Evolutionary conservation across 2,797 vertebrate genomes (phyloP).

Genomic region (Mionectes olivaceus): DNA sequence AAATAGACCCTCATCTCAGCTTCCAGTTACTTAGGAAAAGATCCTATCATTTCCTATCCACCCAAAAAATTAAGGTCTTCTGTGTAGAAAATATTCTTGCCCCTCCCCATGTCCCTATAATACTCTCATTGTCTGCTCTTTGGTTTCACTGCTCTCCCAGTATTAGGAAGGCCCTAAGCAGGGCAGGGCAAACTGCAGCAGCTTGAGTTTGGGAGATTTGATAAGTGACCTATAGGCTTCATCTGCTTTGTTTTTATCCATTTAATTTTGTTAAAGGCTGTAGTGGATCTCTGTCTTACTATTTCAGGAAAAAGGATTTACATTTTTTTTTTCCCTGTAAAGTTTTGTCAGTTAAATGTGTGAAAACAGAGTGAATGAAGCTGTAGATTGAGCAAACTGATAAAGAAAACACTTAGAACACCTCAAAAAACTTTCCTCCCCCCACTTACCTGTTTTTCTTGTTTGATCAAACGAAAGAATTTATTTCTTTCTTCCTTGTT

Average conservation of each 20-base stretch:
- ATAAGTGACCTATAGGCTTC: not conserved
- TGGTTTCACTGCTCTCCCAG: not conserved
- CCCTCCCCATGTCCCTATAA: not conserved
- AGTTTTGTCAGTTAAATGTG: not conserved
- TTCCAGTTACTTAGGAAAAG: slow-evolving; percentile 16
- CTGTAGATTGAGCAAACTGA: not conserved
- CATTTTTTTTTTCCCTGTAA: not conserved
- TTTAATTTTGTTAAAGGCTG: not conserved
- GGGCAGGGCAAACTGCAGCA: not conserved
- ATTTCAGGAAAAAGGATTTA: not conserved
- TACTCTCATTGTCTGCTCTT: not conserved
- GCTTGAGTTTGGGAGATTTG: not conserved
- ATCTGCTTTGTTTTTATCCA: not conserved
- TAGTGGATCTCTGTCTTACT: not conserved
- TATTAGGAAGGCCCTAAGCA: not conserved
- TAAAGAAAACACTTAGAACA: not conserved
- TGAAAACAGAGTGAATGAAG: not conserved
- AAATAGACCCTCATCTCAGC: not conserved
- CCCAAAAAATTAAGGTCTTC: not conserved
- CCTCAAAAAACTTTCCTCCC: not conserved
- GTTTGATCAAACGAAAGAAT: not conserved
- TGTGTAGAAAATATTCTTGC: not conserved
- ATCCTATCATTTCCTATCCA: not conserved
- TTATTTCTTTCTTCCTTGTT: not conserved
- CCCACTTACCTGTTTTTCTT: not conserved